phyloP scores from a whole-genome alignment of 2,888 invertebrate genomes.

The Eristalis intricaria region DNA sequence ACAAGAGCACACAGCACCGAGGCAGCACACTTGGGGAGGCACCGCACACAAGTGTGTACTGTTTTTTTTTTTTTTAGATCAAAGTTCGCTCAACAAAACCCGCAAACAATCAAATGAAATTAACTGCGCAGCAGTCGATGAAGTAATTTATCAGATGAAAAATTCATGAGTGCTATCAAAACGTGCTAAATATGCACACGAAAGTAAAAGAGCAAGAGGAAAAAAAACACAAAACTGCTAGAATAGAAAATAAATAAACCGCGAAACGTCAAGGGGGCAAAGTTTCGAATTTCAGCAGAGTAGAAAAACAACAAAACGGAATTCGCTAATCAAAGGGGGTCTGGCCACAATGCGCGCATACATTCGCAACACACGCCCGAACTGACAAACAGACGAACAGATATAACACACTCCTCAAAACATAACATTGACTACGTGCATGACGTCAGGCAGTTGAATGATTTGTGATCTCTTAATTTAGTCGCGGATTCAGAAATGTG shows the following conservation, averaged over 20 bases:
- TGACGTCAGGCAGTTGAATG: constrained; percentile 30
- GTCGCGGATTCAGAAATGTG: background rate
- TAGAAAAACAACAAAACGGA: background rate
- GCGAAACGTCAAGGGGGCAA: constrained; percentile 66
- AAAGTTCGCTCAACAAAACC: constrained; percentile 40
- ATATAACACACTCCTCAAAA: background rate
- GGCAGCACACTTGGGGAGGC: too few species aligned
- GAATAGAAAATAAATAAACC: background rate
- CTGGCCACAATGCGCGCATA: background rate
- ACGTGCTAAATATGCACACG: constrained; percentile 24
- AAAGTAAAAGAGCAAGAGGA: too few species aligned
- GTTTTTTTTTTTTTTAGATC: constrained; percentile 8
- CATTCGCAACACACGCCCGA: background rate
- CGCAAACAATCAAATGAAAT: constrained; percentile 15
- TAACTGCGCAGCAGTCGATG: constrained; percentile 41
- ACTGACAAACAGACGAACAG: background rate
- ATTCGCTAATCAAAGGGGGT: constrained; percentile 6
- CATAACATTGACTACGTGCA: constrained; percentile 37
- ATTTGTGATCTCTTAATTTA: background rate
- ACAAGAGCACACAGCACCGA: background rate
- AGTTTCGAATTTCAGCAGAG: constrained; percentile 47
- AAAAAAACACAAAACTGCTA: background rate
- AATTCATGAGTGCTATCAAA: constrained; percentile 26
- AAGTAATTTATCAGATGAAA: constrained; percentile 39
- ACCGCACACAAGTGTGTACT: too few species aligned